Base-by-base conservation (phyloP, 1,140 invertebrate species). In the Euura saliciscinereae region DNA sequence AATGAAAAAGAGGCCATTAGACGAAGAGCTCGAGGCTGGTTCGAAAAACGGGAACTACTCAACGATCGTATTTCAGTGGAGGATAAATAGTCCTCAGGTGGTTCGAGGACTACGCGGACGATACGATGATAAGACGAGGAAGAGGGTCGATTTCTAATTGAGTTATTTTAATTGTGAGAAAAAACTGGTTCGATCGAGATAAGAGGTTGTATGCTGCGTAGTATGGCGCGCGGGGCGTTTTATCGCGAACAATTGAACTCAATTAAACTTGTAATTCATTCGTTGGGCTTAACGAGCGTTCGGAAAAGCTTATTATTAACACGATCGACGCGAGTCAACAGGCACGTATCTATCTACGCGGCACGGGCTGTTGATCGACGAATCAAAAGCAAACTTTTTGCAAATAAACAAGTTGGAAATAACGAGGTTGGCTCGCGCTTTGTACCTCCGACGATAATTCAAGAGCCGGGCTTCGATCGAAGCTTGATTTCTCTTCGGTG, bases 41-140 rank as follows among this genome's bases (percentile, higher is more conserved):
- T 28, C 28, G 1, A 28, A 28, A 28, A 28, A 28, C 28, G 28
- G 28, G 28, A 28, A 28, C 28, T 28, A 28, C 28, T 28, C 28
- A 28, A 28, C 28, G 66, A 71, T 66, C 59, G 59, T 64, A 64
- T 73, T 65, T 74, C 65, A 66, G 66, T 67, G 28, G 65, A 44
- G 66, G 64, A 28, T 28, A 28, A 28, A 28, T 28, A 28, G 28
- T 28, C 28, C 28, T 64, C 1, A 64, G 13, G 13, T n/a, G n/a
- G n/a, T n/a, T n/a, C n/a, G n/a, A n/a, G n/a, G n/a, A n/a, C n/a
- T n/a, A n/a, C n/a, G n/a, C n/a, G n/a, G n/a, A n/a, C n/a, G n/a
- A n/a, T n/a, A 64, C 1, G 13, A 64, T 10, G 59, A 64, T 10
- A 64, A 64, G 13, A 64, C 8, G 8, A 10, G 59, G 59, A 10